Evolutionary conservation across 2,888 invertebrate genomes (phyloP), one percentile per base, ranked within the genome.

Genomic region (Amphipoea oculea): DNA sequence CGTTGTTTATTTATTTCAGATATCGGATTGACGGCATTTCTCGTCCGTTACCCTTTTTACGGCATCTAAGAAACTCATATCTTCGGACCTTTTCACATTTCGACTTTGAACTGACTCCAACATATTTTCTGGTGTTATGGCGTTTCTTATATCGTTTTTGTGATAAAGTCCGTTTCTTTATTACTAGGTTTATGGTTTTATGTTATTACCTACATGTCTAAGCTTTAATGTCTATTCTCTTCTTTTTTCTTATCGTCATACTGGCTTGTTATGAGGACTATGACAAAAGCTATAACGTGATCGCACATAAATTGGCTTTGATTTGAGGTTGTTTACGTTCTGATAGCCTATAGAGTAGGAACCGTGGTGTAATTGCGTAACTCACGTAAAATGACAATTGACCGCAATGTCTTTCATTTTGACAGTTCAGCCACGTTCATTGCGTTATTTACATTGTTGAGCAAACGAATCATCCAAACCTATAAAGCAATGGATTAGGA

Each of bases 1-100:
- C 74, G 75, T 65, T 84, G 78, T 92, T 91, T 87, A 92, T 92
- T 91, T 91, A 92, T 92, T 90, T 90, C 89, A 87, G 89, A 91
- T 90, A 91, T 90, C 88, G 87, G 86, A 91, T 88, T 85, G 80
- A 82, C 51, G 79, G 77, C 75, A 66, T 86, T 73, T 86, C 80
- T 74, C 76, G 75, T 70, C 86, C 86, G 84, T 88, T 86, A 84
- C 90, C 91, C 90, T 91, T 92, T 92, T 92, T 90, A 92, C 80
- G 86, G 89, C 86, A 89, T 88, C 89, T 83, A 86, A 75, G 84
- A 85, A 89, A 87, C 86, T 89, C 89, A 87, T 88, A 90, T 90
- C 87, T 89, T 78, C 82, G 81, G 86, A 86, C 88, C 88, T 85
- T 90, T 85, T 77, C 87, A 78, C 76, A 86, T 88, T 81, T 81